Evolutionary conservation across 1,140 invertebrate species (phyloP).

Genomic region (Patella vulgata): DNA sequence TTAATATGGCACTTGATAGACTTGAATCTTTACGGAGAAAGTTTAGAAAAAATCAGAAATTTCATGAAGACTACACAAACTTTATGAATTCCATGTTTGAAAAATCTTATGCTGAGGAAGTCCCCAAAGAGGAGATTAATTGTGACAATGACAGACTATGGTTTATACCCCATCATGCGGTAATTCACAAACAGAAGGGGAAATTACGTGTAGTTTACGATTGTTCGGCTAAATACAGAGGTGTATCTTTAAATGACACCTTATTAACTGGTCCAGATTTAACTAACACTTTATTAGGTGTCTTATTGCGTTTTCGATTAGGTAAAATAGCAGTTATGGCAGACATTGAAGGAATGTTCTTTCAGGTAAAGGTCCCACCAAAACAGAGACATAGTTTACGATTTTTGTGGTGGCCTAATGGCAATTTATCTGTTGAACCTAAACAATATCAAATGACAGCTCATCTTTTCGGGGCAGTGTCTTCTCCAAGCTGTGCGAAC

Average conservation of each 20-base stretch:
- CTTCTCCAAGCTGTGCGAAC: constrained; percentile 14
- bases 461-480: constrained; percentile 15
- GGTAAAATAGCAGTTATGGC: constrained; percentile 18
- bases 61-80: background rate
- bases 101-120: constrained; percentile 19
- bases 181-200: too few species aligned
- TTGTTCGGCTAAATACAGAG: background rate
- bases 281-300: constrained; percentile 40
- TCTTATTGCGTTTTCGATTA: constrained; percentile 26
- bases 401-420: constrained; percentile 12
- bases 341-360: constrained; percentile 23
- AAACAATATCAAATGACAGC: constrained; percentile 12
- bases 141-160: constrained; percentile 12
- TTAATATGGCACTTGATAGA: constrained; percentile 9
- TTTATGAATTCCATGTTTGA: constrained; percentile 9
- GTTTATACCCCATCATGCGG: constrained; percentile 52
- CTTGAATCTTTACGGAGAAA: constrained; percentile 4
- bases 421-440: background rate
- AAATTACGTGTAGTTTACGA: background rate
- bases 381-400: constrained; percentile 14
- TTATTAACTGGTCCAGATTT: constrained; percentile 52
- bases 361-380: background rate
- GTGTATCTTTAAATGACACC: background rate
- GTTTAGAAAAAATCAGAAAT: constrained; percentile 13
- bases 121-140: constrained; percentile 15